Conservation (phyloP, 2,113 vertebrate species). For the Gadus macrocephalus region DNA sequence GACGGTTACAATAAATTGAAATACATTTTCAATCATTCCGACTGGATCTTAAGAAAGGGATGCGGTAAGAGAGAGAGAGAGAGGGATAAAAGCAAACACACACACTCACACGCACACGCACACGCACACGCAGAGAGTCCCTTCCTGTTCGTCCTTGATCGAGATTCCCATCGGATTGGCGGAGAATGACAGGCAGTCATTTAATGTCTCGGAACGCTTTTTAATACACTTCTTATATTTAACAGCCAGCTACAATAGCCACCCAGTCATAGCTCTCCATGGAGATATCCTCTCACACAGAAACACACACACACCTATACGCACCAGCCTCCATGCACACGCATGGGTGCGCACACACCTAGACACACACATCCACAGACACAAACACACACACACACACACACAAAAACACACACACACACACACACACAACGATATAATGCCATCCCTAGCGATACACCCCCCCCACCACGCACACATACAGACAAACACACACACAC, state of each 20-base stretch:
- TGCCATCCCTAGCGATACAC: too few relatives aligned
- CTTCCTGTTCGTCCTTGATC: slow-evolving; percentile 42
- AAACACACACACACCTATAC: too few relatives aligned
- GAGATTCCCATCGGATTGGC: slow-evolving; percentile 25
- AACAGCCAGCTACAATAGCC: slow-evolving; percentile 45
- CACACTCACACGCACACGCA: not conserved
- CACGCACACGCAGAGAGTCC: not conserved
- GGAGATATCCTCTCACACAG: too few relatives aligned
- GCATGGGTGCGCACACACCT: too few relatives aligned
- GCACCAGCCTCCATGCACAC: not conserved
- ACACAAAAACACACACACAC: not conserved
- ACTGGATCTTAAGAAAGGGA: slow-evolving; percentile 30
- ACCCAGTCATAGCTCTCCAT: slow-evolving; percentile 35
- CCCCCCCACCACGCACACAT: too few relatives aligned
- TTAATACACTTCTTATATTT: slow-evolving; percentile 35
- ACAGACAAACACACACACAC: not conserved
- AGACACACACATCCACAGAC: too few relatives aligned
- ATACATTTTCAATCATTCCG: slow-evolving; percentile 57
- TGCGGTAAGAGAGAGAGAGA: slow-evolving; percentile 30
- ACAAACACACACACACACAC: too few relatives aligned
- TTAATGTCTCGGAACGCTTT: slow-evolving; percentile 37
- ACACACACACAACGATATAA: not conserved
- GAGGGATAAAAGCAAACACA: not conserved
- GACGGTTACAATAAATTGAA: slow-evolving; percentile 53
- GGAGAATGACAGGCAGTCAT: slow-evolving; percentile 37